Base-by-base conservation (phyloP, 2,797 vertebrate species). In the Periophthalmus magnuspinnatus region DNA sequence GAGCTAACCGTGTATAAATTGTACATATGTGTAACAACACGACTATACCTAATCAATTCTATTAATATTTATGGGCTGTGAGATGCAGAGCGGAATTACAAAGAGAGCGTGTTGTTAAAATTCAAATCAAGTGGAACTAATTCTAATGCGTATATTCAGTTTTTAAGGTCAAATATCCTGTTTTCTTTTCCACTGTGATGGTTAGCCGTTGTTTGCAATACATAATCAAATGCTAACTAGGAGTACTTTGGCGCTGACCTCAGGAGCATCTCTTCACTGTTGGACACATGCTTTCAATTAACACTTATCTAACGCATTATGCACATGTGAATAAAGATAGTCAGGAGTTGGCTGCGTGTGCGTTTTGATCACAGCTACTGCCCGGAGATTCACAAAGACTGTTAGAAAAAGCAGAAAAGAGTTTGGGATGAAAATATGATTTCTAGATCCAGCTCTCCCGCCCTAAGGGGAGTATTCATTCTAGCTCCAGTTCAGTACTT, bases 1-100 rank as follows among this genome's bases (percentile, higher is more conserved):
- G 65, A 56, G 66, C 57, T 80, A 62, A 56, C 67, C 65, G n/a
- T 72, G 75, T 68, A 72, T 38, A 60, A 82, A 50, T 68, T 70
- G 58, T 28, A 47, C 22, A 69, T 55, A 60, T 33, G 24, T 65
- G 61, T 77, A 78, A 33, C 34, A 52, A 74, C 81, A 65, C 72
- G 45, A 61, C 67, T 32, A n/a, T n/a, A 47, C 24, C 69, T 81
- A 72, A 84, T 88, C 57, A 52, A 81, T 82, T 38, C 8, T n/a
- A 32, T 50, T 32, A 47, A 64, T 64, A 64, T 63, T 24, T 17
- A 47, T 63, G 38, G 19, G n/a, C 4, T 38, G 60, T 14, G 45
- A 45, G 41, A 48, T 50, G 63, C 13, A 22, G 22, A 4, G 14
- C 61, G 16, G 45, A 28, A 33, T 65, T 28, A 9, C 7, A 64